phyloP scores from a whole-genome alignment of 2,888 invertebrate genomes.

The Nomada ferruginata region DNA sequence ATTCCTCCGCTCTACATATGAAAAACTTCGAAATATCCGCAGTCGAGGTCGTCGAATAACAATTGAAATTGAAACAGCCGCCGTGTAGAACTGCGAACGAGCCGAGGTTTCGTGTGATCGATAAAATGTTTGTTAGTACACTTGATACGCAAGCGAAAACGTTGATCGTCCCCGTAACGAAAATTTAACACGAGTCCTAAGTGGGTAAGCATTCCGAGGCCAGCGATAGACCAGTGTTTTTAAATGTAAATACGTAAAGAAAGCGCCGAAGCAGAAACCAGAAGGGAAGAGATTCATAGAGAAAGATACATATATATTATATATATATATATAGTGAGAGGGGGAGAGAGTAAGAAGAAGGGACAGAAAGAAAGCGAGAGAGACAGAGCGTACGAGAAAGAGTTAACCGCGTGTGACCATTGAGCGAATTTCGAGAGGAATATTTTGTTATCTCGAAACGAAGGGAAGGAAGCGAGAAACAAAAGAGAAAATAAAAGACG shows the following conservation, averaged over 20 bases:
- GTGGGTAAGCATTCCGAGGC: slow-evolving; percentile 23
- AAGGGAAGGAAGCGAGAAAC: neutral
- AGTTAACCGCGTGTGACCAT: neutral
- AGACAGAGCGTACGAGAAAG: neutral
- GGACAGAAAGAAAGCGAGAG: neutral
- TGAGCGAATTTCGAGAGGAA: neutral
- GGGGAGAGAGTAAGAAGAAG: neutral
- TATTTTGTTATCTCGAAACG: slow-evolving; percentile 1
- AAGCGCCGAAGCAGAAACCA: neutral
- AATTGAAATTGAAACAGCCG: slow-evolving; percentile 52
- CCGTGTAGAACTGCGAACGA: slow-evolving; percentile 46
- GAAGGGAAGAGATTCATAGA: neutral
- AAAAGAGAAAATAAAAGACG: neutral
- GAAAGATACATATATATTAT: too few relatives aligned
- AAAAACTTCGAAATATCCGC: slow-evolving; percentile 54
- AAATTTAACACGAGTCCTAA: slow-evolving; percentile 55
- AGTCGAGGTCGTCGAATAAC: slow-evolving; percentile 52
- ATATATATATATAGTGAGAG: neutral
- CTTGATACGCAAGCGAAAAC: slow-evolving; percentile 55
- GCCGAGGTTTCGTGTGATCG: slow-evolving; percentile 50
- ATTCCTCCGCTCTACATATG: slow-evolving; percentile 67
- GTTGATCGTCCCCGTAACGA: slow-evolving; percentile 61
- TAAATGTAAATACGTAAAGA: slow-evolving; percentile 32
- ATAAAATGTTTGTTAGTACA: slow-evolving; percentile 65
- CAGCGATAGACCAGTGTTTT: slow-evolving; percentile 10